Percentiles rank a stretch among this genome's conserved stretches.
phyloP scores from a whole-genome alignment of 1,140 invertebrate species.

The Hydropsyche tenuis region DNA sequence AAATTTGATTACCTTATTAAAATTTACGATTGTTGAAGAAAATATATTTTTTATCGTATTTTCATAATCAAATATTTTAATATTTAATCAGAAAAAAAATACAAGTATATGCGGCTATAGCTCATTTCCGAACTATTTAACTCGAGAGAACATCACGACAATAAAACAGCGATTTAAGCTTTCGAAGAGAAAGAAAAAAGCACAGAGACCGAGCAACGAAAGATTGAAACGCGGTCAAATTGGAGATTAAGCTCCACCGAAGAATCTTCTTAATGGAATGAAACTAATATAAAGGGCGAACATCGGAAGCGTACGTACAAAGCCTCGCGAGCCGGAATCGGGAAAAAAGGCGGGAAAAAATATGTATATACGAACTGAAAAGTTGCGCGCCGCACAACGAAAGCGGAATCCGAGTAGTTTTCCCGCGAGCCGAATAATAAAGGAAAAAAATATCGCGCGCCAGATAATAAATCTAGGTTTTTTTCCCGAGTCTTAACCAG shows the following conservation, averaged over 20 bases:
- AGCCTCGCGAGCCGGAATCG: background rate
- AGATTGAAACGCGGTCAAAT: constrained; percentile 25
- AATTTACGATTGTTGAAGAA: too few species aligned
- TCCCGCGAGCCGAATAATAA: background rate
- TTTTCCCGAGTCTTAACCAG: too few species aligned
- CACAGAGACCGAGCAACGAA: background rate
- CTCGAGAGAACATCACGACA: background rate
- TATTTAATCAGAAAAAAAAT: too few species aligned
- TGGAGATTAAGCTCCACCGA: constrained; percentile 6
- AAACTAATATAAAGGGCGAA: constrained; percentile 14
- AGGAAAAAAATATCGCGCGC: background rate
- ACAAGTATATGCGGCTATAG: background rate
- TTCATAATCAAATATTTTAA: too few species aligned
- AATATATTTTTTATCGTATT: too few species aligned
- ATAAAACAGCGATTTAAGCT: background rate
- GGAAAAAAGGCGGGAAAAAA: background rate
- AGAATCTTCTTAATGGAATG: constrained; percentile 23
- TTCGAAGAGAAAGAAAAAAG: background rate
- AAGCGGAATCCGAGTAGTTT: background rate
- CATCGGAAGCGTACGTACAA: constrained; percentile 8
- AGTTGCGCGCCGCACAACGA: background rate
- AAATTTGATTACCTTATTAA: too few species aligned
- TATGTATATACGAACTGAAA: background rate
- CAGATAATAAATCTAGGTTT: constrained; percentile 11
- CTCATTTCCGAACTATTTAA: constrained; percentile 16